These are phyloP conservation scores for Scaptodrosophila latifasciaeformis DNA, from an alignment of 2,888 invertebrate species.

Conservation along the genomic window DNA sequence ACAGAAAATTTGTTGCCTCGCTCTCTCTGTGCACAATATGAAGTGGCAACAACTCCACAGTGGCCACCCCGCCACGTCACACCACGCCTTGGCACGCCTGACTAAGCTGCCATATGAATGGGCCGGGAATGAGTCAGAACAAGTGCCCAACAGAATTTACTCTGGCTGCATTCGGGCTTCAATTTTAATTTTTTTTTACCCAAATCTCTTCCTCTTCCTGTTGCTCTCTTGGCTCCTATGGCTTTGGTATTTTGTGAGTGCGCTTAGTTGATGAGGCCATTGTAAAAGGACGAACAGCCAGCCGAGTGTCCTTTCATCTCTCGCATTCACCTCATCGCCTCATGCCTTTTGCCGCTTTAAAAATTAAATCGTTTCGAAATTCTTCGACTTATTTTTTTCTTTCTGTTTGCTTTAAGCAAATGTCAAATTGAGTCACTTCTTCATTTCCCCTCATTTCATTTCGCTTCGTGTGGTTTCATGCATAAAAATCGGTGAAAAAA, in stretches of 20 bases:
- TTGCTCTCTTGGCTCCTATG: conserved; percentile 10
- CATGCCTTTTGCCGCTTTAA: no score
- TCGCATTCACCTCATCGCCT: no score
- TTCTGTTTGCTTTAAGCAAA: no score
- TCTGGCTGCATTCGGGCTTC: conserved; percentile 35
- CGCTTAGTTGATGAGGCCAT: conserved; percentile 56
- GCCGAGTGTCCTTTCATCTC: no score
- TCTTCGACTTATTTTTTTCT: no score
- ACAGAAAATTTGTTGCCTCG: conserved; percentile 50
- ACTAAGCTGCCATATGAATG: conserved; percentile 26
- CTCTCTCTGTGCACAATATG: conserved; percentile 31
- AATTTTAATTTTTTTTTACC: conserved; percentile 49
- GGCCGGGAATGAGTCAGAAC: conserved; percentile 60
- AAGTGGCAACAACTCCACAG: conserved; percentile 34
- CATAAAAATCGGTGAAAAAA: no score
- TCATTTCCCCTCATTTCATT: no score
- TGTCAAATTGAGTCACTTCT: no score
- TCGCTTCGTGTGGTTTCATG: no score
- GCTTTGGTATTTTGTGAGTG: conserved; percentile 19
- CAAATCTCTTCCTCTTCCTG: conserved; percentile 15
- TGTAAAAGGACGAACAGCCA: no score
- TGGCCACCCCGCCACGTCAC: conserved; percentile 3
- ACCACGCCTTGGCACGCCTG: not conserved
- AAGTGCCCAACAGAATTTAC: no score
- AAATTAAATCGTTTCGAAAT: no score